A percentile compares a stretch with the other conserved stretches of the same genome.
Evolutionary conservation across 1,140 invertebrate species (phyloP).

Genomic region (Aphis gossypii): DNA sequence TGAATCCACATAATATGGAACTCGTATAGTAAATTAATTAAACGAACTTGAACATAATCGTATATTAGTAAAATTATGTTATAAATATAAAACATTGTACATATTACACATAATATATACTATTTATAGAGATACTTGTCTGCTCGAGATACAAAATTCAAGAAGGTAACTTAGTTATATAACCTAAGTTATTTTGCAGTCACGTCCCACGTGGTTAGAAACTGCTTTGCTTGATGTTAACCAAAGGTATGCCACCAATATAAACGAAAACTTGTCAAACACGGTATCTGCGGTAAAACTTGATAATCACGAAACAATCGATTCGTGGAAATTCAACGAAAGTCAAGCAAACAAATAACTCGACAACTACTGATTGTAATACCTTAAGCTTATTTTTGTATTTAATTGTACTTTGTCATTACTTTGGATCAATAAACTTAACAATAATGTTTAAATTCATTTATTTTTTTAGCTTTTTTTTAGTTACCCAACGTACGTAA

Average conservation of each 20-base stretch:
- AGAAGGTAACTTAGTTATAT: neutral
- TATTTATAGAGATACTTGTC: neutral
- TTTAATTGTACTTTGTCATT: neutral
- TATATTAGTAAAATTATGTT: neutral
- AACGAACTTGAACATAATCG: neutral
- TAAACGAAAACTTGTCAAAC: constrained; percentile 6
- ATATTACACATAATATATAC: neutral
- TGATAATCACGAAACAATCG: neutral
- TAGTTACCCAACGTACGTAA: neutral
- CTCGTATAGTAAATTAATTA: neutral
- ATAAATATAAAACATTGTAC: neutral
- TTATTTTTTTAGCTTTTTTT: neutral
- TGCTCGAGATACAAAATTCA: neutral
- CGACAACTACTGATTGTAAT: neutral
- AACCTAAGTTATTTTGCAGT: neutral
- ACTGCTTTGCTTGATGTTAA: neutral
- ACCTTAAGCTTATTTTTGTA: neutral
- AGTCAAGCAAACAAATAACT: neutral
- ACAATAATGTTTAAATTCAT: neutral
- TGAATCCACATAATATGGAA: neutral
- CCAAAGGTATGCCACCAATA: neutral
- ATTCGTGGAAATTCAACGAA: neutral
- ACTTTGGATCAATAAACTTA: neutral
- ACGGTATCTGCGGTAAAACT: neutral
- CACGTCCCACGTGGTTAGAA: constrained; percentile 10